Evolutionary conservation across 2,113 vertebrate species (phyloP), one percentile per base, ranked within the genome.

Genomic region (Pelobates fuscus): DNA sequence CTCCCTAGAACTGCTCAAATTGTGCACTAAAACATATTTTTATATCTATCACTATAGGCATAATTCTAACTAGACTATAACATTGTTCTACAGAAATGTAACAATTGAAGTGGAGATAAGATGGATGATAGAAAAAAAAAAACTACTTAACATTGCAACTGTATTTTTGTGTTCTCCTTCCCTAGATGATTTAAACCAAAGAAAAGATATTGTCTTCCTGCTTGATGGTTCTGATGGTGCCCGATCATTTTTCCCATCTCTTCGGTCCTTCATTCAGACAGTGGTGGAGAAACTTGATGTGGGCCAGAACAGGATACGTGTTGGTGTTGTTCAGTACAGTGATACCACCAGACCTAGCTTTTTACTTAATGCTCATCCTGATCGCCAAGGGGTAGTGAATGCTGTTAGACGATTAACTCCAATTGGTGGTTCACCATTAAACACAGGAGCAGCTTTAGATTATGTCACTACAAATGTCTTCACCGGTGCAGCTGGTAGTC

Each of bases 191-290:
- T 89, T 93, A 85, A 84, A 79, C 60, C 88, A 88, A 64, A 93
- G 91, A 91, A 94, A 89, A 44, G 97, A 98, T 43, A 85, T 98
- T 81, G 94, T 96, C 27, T 98, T 98, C 86, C 93, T 99, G 77
- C 89, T 98, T 0, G 97, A 98, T 61, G 95, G 97, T 73, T 98
- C 97, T 0, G 91, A 94, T 55, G 92, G 93, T 7, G 91, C 92
- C 79, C 84, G 90, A 80, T 88, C 81, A 14, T 90, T 90, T 70
- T 99, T 98, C 84, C 83, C 93, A 44, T 84, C 90, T 25, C 79
- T 99, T 79, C 92, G 93, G 78, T 78, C 79, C 0, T 96, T 98
- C 82, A 70, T 96, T 26, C 85, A 91, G 81, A 91, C 82, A 64
- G 80, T 95, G 30, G 90, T 96, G 6, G 89, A 94, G 79, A 89